phyloP scores from a whole-genome alignment of 2,113 vertebrate genomes.

The Gobio gobio region DNA sequence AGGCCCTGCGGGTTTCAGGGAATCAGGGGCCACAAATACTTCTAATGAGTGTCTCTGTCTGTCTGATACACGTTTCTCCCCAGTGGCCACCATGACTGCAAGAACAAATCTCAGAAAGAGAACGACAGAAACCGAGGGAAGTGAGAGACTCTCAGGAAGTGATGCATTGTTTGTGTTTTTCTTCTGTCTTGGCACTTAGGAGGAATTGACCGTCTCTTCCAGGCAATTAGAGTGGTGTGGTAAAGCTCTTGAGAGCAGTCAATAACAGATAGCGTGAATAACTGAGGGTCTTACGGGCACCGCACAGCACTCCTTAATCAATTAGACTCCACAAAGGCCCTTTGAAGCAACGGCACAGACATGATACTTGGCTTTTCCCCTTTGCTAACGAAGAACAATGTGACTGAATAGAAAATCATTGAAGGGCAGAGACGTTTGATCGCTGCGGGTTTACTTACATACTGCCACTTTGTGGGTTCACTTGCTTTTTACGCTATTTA shows the following conservation, averaged over 20 bases:
- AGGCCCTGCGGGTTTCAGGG: background rate
- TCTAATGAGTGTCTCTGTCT: slow-evolving; percentile 6
- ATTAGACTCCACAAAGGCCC: slow-evolving; percentile 43
- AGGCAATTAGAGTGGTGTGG: slow-evolving; percentile 28
- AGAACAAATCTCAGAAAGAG: background rate
- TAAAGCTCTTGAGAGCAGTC: slow-evolving; percentile 41
- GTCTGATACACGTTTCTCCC: background rate
- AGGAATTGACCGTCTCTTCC: slow-evolving; percentile 29
- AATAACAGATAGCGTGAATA: slow-evolving; percentile 31
- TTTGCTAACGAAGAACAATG: slow-evolving; percentile 18
- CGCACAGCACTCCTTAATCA: slow-evolving; percentile 41
- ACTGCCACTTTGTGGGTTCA: background rate
- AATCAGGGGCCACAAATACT: background rate
- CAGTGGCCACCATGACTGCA: background rate
- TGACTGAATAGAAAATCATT: slow-evolving; percentile 13
- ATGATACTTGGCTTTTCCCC: background rate
- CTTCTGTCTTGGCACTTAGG: slow-evolving; percentile 1
- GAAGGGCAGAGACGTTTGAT: background rate
- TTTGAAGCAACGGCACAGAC: slow-evolving; percentile 31
- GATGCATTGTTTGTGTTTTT: slow-evolving; percentile 22
- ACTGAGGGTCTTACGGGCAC: slow-evolving; percentile 18
- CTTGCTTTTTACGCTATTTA: background rate
- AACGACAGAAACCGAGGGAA: background rate
- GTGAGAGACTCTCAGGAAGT: background rate
- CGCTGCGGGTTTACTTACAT: background rate